Conservation (phyloP, 2,113 vertebrate genomes). For the Neolamprologus ventralis region DNA sequence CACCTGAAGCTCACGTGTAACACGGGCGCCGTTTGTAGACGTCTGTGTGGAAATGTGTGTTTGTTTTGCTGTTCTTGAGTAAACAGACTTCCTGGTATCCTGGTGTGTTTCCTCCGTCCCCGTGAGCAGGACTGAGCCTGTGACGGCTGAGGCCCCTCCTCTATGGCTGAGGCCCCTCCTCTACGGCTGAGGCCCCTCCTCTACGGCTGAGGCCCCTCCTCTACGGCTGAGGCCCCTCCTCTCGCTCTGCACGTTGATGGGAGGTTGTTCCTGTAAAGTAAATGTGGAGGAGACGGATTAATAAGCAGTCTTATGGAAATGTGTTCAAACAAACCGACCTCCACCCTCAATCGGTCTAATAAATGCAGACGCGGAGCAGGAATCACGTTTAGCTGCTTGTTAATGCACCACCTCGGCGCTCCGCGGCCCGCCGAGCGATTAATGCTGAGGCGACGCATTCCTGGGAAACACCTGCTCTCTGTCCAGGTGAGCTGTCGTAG, state of each 20-base stretch:
- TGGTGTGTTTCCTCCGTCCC: neutral
- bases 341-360: neutral
- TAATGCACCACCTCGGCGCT: neutral
- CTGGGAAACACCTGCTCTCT: neutral
- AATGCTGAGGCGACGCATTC: neutral
- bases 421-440: neutral
- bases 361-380: neutral
- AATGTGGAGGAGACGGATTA: neutral
- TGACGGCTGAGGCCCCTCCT: neutral
- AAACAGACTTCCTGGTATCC: neutral
- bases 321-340: neutral
- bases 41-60: neutral
- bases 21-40: neutral
- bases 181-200: neutral
- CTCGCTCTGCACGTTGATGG: neutral
- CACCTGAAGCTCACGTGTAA: neutral
- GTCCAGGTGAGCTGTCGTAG: neutral
- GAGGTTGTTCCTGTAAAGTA: neutral
- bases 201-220: no score
- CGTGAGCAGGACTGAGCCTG: neutral
- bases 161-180: neutral
- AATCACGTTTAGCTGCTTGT: neutral
- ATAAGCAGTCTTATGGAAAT: slow-evolving; percentile 22
- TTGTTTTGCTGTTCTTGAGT: neutral
- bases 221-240: neutral